These are phyloP conservation scores for Pygoscelis adeliae DNA, from an alignment of 2,113 vertebrate genomes.

Conservation along the genomic window DNA sequence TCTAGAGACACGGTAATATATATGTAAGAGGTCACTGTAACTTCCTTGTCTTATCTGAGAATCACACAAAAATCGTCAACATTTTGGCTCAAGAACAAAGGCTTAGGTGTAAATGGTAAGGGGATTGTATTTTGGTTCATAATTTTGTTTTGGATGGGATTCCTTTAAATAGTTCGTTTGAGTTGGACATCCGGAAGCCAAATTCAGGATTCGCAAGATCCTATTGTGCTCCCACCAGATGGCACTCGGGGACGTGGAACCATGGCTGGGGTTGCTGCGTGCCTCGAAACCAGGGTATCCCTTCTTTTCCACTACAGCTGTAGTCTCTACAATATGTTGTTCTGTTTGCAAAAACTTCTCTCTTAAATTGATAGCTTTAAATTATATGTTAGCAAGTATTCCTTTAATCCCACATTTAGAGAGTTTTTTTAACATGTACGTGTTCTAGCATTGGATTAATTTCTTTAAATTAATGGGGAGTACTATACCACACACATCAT, in stretches of 20 bases:
- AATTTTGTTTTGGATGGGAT: neutral
- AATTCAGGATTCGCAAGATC: rapidly evolving
- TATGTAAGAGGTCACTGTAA: neutral
- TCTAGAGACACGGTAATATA: neutral
- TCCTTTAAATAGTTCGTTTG: neutral
- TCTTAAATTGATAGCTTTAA: neutral
- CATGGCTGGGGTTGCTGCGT: neutral
- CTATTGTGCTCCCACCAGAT: neutral
- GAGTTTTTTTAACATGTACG: rapidly evolving
- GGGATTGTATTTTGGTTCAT: neutral
- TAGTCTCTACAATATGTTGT: too few relatives aligned
- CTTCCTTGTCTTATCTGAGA: neutral
- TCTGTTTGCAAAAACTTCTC: neutral
- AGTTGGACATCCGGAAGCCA: neutral
- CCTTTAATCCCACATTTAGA: neutral
- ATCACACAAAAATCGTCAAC: neutral
- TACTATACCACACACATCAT: too few relatives aligned
- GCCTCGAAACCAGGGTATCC: neutral
- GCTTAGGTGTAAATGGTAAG: neutral
- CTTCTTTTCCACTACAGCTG: rapidly evolving
- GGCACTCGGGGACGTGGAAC: neutral
- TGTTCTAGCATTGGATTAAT: neutral
- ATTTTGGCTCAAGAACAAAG: neutral
- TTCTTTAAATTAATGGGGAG: neutral
- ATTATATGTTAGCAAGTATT: neutral